Conservation (phyloP, 1,140 invertebrate species). For the Orussus abietinus region DNA sequence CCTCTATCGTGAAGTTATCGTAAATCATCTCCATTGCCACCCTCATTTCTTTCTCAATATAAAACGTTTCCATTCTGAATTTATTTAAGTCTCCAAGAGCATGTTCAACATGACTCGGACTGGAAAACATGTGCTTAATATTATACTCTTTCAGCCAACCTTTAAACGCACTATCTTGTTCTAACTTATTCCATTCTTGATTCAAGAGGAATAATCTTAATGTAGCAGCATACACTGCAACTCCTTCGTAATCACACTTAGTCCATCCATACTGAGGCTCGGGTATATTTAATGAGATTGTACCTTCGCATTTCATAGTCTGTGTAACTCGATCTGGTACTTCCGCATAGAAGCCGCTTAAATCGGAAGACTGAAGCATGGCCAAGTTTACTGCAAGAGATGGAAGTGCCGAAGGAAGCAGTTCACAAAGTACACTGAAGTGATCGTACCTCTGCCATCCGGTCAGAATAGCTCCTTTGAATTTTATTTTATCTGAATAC, state of each 20-base stretch:
- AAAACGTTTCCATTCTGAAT: conserved; percentile 59
- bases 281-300: conserved; percentile 35
- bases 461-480: conserved; percentile 59
- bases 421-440: conserved; percentile 73
- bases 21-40: conserved; percentile 66
- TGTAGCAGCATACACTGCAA: conserved; percentile 33
- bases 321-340: conserved; percentile 29
- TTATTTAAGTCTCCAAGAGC: conserved; percentile 62
- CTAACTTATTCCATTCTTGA: conserved; percentile 42
- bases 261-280: conserved; percentile 49
- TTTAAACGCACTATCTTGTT: conserved; percentile 47
- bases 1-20: conserved; percentile 69
- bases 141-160: conserved; percentile 81
- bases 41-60: conserved; percentile 61
- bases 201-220: conserved; percentile 34
- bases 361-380: conserved; percentile 39
- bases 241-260: conserved; percentile 41
- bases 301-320: conserved; percentile 35
- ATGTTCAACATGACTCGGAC: conserved; percentile 68
- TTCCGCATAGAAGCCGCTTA: conserved; percentile 30
- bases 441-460: conserved; percentile 82
- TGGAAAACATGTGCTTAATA: conserved; percentile 71
- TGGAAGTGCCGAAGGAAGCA: conserved; percentile 66
- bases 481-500: conserved; percentile 53
- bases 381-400: conserved; percentile 64